Percentiles rank a stretch among this genome's conserved stretches.
These are phyloP conservation scores for Squalus acanthias DNA, from an alignment of 2,797 vertebrate genomes.

Conservation along the genomic window DNA sequence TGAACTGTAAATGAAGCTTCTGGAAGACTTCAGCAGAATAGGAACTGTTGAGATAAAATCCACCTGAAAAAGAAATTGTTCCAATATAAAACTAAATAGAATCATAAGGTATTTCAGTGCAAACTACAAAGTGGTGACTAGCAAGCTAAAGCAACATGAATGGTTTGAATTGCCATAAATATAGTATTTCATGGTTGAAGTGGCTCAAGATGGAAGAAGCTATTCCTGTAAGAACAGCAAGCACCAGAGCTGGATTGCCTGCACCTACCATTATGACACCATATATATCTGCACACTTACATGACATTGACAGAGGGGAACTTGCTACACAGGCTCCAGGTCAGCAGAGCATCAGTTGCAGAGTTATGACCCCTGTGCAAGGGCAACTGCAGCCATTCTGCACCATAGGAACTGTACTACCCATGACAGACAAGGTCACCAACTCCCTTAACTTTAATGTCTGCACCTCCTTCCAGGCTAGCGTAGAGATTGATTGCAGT, in stretches of 20 bases:
- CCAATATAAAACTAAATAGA: no score
- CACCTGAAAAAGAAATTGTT: no score
- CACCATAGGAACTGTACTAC: neutral
- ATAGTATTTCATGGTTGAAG: no score
- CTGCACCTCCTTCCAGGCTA: neutral
- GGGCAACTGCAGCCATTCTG: neutral
- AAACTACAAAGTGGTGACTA: no score
- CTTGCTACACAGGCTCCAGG: neutral
- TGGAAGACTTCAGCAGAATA: no score
- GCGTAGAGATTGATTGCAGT: neutral
- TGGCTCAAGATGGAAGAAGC: neutral
- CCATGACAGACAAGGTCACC: neutral
- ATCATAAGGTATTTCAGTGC: neutral
- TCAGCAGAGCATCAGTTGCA: neutral
- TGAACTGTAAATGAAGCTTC: no score
- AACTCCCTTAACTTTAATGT: neutral
- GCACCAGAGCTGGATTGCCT: neutral
- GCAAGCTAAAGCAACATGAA: no score
- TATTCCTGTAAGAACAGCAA: neutral
- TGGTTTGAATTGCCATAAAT: no score
- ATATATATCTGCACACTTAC: neutral
- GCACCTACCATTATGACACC: neutral
- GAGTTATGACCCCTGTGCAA: no score
- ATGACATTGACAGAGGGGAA: neutral
- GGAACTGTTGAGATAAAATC: no score